Evolutionary conservation across 2,888 invertebrate genomes (phyloP), one percentile per base, ranked within the genome.

Genomic region (Philaethria dido): DNA sequence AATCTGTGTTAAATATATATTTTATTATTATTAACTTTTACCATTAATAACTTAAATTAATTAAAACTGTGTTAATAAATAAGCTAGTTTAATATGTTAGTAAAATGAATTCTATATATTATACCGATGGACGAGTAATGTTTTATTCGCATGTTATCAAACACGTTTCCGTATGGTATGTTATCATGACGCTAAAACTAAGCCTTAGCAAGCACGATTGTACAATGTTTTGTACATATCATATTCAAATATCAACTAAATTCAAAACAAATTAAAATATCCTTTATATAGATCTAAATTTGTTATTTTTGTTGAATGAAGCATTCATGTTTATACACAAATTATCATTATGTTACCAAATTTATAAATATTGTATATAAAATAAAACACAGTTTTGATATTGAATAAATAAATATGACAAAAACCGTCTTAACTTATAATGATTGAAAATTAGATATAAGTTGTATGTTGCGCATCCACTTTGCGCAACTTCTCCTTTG

Each of bases 121-220:
- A 20, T 18, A 57, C 9, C 57, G 42, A 42, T 42, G 14, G 16
- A 45, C 14, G 22, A 25, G 29, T 33, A 44, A 33, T 25, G 22
- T 18, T 39, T 13, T 13, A 39, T 13, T 39, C 39, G 47, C 54
- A 14, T 62, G 42, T 63, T 67, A 67, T 67, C 67, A 47, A 52
- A 61, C 16, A 50, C 13, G 16, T 47, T 70, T 68, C 70, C 70
- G 70, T 62, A 50, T 20, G 64, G 66, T 59, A 29, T 47, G 42
- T 62, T 59, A 66, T 60, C 55, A 45, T 18, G 62, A 55, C 54
- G 18, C 36, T 36, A 65, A 62, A 45, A 62, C 50, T 42, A 69
- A 69, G 36, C 59, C 54, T 57, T 25, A 54, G 20, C 44, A 59
- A 69, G 54, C 25, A 64, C 36, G n/a, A n/a, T n/a, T 25, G 11